These are phyloP conservation scores for Centropus bengalensis DNA, from an alignment of 2,113 vertebrate species.

Conservation along the genomic window DNA sequence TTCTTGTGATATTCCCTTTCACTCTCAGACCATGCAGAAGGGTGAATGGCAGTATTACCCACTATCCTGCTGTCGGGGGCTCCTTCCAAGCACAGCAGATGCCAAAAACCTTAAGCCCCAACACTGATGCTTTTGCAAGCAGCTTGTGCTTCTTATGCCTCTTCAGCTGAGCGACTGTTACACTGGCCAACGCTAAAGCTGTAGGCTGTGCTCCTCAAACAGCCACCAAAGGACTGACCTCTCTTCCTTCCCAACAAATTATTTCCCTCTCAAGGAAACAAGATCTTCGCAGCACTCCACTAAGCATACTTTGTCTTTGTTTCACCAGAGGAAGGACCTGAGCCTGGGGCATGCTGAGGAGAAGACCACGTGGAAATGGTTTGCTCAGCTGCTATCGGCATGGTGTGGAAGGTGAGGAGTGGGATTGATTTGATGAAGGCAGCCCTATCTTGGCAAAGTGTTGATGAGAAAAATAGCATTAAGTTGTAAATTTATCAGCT, in stretches of 20 bases:
- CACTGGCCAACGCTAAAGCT: not conserved
- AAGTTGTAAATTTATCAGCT: constrained; percentile 39
- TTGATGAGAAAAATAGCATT: constrained; percentile 26
- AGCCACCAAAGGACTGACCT: not conserved
- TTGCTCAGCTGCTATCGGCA: not conserved
- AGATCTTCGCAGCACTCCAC: not conserved
- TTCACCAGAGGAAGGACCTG: not conserved
- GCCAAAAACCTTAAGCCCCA: not conserved
- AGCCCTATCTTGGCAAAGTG: not conserved
- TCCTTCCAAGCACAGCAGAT: not conserved
- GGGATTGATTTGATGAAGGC: not conserved
- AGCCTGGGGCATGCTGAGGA: not conserved
- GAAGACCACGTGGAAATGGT: not conserved
- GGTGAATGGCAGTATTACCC: not conserved
- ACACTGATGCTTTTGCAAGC: not conserved
- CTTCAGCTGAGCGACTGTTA: not conserved
- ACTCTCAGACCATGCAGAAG: not conserved
- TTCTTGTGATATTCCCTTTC: not conserved
- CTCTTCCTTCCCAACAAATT: not conserved
- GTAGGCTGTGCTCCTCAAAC: not conserved
- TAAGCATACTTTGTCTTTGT: not conserved
- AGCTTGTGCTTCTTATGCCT: not conserved
- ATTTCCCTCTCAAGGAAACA: not conserved
- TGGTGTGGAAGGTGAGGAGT: not conserved
- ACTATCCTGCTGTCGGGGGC: not conserved